Evolutionary conservation across 2,113 vertebrate species (phyloP).

Genomic region (Trogon surrucura): DNA sequence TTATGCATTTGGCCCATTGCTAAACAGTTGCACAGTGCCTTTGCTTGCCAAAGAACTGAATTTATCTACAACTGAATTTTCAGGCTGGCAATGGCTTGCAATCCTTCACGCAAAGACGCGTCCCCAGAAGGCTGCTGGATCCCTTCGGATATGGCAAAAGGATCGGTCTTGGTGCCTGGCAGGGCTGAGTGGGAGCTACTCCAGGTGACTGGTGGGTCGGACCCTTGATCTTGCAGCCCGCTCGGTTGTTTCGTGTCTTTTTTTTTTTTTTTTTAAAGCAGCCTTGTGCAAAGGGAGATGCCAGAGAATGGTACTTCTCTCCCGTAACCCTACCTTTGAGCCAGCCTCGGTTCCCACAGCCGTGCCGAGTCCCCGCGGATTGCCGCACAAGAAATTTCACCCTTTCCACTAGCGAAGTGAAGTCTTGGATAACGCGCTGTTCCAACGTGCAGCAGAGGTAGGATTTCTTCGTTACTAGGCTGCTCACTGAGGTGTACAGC

Average conservation of each 20-base stretch:
- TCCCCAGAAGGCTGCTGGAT: neutral
- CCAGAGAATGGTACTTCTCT: neutral
- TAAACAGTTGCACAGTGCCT: neutral
- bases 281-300: neutral
- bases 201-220: neutral
- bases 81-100: neutral
- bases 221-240: neutral
- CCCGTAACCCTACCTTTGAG: neutral
- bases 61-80: neutral
- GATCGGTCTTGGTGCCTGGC: neutral
- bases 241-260: too few relatives aligned
- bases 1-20: neutral
- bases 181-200: neutral
- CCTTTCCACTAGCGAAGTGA: neutral
- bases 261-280: neutral
- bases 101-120: neutral
- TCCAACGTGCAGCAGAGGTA: neutral
- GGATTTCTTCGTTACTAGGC: neutral
- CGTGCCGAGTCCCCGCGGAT: neutral
- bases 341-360: neutral
- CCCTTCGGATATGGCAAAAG: neutral
- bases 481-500: neutral
- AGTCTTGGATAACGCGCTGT: neutral
- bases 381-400: neutral
- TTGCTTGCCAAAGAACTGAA: neutral